Base-by-base conservation (phyloP, 2,113 vertebrate genomes). In the Thymallus thymallus region DNA sequence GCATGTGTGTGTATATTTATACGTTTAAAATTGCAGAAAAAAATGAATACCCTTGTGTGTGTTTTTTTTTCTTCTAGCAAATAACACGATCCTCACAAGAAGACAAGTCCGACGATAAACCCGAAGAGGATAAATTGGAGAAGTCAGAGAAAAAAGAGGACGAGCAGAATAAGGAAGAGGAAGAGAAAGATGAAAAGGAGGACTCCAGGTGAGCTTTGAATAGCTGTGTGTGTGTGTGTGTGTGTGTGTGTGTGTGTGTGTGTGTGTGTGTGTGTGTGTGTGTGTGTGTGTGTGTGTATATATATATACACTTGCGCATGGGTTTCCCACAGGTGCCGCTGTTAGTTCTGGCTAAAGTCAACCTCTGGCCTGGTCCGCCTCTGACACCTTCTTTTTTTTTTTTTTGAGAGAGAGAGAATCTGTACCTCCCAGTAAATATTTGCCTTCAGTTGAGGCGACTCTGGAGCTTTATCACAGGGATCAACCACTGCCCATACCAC, bases 111-210 rank as follows among this genome's bases (percentile, higher is more conserved):
- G 94, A 97, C 88, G 97, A 99, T 66, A 99, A 99, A 78, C 94
- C 92, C 91, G 97, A 99, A 88, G 95, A 97, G 74, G 98, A 99
- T 55, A 99, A 96, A 91, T 80, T 89, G 20, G 97, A 99, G 88
- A 98, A 97, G 90, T 86, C 90, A 18, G 97, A 99, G 90, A 98
- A 97, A 92, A 98, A 96, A 92, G 97, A 99, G 86, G 97, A 99
- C 70, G 93, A 94, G 51, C 97, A 99, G 90, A 98, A 96, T 89
- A 99, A 96, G 91, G 96, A 99, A 83, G 97, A 99, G 92, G 97
- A 99, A 87, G 98, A 99, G 91, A 99, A 99, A 90, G 97, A 98
- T 91, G 97, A 98, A 80, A 99, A 97, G 82, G 97, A 99, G 78
- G 97, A 99, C 63, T 93, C 95, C 68, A 97, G 96, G 97, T 98